Evolutionary conservation across 2,888 invertebrate species (phyloP).

Genomic region (Noctua comes): DNA sequence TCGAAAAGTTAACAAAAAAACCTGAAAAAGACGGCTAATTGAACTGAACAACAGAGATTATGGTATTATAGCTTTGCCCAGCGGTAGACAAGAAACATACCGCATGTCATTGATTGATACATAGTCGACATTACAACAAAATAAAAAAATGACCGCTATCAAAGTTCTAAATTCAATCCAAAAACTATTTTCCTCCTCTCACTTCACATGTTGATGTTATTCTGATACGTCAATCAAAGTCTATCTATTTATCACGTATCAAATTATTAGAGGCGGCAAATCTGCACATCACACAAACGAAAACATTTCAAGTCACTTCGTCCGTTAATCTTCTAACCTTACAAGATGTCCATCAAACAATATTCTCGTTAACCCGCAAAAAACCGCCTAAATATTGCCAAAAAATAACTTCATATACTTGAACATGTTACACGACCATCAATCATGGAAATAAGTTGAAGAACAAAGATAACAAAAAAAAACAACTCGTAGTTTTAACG

Average conservation of each 20-base stretch:
- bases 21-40: not conserved
- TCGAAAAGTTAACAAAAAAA: not conserved
- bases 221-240: slow-evolving; percentile 60
- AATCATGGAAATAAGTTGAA: slow-evolving; percentile 64
- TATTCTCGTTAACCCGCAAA: slow-evolving; percentile 63
- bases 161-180: slow-evolving; percentile 21
- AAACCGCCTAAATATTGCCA: slow-evolving; percentile 51
- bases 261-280: slow-evolving; percentile 60
- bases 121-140: slow-evolving; percentile 1
- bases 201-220: slow-evolving; percentile 43
- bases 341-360: slow-evolving; percentile 61
- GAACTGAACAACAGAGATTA: not conserved
- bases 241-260: slow-evolving; percentile 56
- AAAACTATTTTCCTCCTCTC: slow-evolving; percentile 21
- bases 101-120: slow-evolving; percentile 2
- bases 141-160: slow-evolving; percentile 19
- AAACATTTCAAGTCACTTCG: slow-evolving; percentile 44
- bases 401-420: slow-evolving; percentile 50
- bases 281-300: slow-evolving; percentile 50
- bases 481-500: slow-evolving; percentile 56
- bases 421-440: slow-evolving; percentile 59
- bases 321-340: slow-evolving; percentile 59
- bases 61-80: not conserved
- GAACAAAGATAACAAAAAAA: slow-evolving; percentile 49
- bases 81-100: not conserved